A percentile compares a stretch with the other conserved stretches of the same genome.
These are phyloP conservation scores for Diaphora mendica DNA, from an alignment of 2,888 invertebrate species.

Conservation along the genomic window DNA sequence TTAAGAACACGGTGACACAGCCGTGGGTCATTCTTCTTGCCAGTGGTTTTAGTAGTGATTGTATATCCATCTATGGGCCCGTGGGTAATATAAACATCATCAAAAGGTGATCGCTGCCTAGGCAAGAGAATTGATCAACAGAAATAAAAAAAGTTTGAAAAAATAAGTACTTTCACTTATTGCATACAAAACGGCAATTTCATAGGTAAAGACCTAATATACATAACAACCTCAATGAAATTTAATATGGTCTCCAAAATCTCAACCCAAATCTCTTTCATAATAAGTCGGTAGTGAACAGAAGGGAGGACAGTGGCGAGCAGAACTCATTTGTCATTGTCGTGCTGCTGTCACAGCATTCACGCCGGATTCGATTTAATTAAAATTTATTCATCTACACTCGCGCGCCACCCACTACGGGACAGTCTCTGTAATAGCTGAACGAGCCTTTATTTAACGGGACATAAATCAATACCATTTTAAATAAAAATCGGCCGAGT, in stretches of 20 bases:
- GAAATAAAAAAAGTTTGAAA: too few relatives aligned
- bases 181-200: too few relatives aligned
- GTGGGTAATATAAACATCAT: too few relatives aligned
- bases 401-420: background rate
- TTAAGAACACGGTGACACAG: too few relatives aligned
- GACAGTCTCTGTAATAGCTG: background rate
- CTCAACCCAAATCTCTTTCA: slow-evolving; percentile 1
- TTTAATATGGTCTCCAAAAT: background rate
- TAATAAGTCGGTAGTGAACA: slow-evolving; percentile 22
- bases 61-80: too few relatives aligned
- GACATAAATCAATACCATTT: background rate
- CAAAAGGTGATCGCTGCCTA: too few relatives aligned
- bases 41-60: too few relatives aligned
- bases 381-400: slow-evolving; percentile 48
- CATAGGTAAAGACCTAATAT: too few relatives aligned
- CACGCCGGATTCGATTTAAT: slow-evolving; percentile 46
- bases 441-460: background rate
- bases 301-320: slow-evolving; percentile 12
- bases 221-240: background rate
- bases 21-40: too few relatives aligned
- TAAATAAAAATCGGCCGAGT: too few relatives aligned
- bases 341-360: slow-evolving; percentile 33
- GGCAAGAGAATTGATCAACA: too few relatives aligned
- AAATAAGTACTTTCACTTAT: too few relatives aligned
- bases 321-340: slow-evolving; percentile 48